Percentiles rank a stretch among this genome's conserved stretches.
Evolutionary conservation across 2,113 vertebrate genomes (phyloP).

Genomic region (Ciconia boyciana): DNA sequence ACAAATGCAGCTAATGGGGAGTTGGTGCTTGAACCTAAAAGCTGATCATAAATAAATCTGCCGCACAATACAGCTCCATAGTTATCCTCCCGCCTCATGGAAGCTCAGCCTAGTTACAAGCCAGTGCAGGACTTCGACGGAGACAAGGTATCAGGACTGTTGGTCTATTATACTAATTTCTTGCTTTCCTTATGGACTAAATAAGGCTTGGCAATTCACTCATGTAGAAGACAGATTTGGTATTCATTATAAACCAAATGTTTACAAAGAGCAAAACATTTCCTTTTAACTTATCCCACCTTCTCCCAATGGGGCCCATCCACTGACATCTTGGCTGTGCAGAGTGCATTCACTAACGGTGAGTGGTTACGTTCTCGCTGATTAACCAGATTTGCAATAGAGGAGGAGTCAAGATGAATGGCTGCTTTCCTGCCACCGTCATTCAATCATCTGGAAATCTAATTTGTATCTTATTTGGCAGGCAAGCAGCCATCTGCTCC

Average conservation of each 20-base stretch:
- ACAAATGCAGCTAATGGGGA: not conserved
- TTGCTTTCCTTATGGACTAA: not conserved
- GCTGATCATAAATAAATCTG: not conserved
- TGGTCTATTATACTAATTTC: not conserved
- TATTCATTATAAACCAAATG: not conserved
- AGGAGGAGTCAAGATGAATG: slow-evolving; percentile 35
- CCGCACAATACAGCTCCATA: not conserved
- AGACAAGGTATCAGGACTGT: not conserved
- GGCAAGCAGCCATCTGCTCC: slow-evolving; percentile 73
- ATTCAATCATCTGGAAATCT: slow-evolving; percentile 75
- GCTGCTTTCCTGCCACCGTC: slow-evolving; percentile 43
- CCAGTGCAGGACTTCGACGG: not conserved
- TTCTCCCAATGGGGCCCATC: not conserved
- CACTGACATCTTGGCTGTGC: not conserved
- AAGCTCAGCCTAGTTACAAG: not conserved
- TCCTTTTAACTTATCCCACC: not conserved
- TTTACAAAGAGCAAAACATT: not conserved
- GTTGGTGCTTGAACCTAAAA: not conserved
- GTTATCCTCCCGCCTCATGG: not conserved
- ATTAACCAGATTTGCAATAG: not conserved
- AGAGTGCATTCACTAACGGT: fast-evolving
- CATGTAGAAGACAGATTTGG: not conserved
- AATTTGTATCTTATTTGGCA: slow-evolving; percentile 68
- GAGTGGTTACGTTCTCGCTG: not conserved
- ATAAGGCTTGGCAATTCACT: not conserved